Percentiles rank a stretch among this genome's conserved stretches.
Evolutionary conservation across 2,113 vertebrate genomes (phyloP).

Genomic region (Oxygymnocypris stewartii): DNA sequence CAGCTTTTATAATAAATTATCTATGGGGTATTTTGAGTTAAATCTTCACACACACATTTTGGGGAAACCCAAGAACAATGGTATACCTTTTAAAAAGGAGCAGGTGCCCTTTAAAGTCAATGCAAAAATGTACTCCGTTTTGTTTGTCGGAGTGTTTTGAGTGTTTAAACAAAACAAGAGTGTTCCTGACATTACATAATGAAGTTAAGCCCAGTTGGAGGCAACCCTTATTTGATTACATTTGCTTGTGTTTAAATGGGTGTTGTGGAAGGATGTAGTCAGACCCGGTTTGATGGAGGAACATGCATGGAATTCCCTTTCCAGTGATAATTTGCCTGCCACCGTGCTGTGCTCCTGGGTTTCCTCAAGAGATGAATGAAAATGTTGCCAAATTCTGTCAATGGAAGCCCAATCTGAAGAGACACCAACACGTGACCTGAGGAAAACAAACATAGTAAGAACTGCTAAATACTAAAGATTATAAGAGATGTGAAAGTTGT

Average conservation of each 20-base stretch:
- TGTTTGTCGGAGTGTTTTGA: neutral
- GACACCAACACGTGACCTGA: neutral
- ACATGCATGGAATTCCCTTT: constrained; percentile 1
- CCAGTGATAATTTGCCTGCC: neutral
- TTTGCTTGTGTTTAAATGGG: constrained; percentile 32
- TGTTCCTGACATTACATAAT: neutral
- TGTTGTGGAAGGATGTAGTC: constrained; percentile 23
- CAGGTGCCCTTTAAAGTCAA: neutral
- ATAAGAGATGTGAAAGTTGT: neutral
- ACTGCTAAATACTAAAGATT: neutral
- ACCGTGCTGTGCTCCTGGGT: neutral
- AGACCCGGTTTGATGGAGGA: neutral
- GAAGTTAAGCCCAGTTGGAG: neutral
- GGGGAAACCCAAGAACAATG: too few relatives aligned
- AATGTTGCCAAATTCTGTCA: constrained; percentile 2
- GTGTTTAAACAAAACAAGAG: neutral
- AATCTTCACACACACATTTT: too few relatives aligned
- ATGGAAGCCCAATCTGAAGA: neutral
- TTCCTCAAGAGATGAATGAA: constrained; percentile 11
- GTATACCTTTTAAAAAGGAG: too few relatives aligned
- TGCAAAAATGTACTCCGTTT: neutral
- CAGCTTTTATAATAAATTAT: too few relatives aligned
- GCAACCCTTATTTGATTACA: constrained; percentile 33
- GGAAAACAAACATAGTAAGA: neutral
- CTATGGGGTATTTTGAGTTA: too few relatives aligned